Evolutionary conservation across 1,140 invertebrate genomes (phyloP).

Genomic region (Plectrocnemia conspersa): DNA sequence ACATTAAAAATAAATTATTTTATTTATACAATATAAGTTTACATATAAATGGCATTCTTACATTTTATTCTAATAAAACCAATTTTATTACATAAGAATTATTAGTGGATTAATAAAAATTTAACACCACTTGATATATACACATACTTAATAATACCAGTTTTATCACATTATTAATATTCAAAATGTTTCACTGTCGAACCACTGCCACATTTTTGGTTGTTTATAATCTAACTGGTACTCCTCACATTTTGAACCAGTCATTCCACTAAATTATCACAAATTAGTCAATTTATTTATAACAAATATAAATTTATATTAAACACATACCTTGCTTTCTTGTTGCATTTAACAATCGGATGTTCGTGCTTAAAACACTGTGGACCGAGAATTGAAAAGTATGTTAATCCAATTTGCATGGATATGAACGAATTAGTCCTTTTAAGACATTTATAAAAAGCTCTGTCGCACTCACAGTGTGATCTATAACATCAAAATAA

Average conservation of each 20-base stretch:
- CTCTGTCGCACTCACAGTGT: constrained; percentile 54
- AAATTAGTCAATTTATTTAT: constrained; percentile 31
- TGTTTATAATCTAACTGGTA: constrained; percentile 48
- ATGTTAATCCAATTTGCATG: constrained; percentile 51
- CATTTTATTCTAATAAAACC: no score
- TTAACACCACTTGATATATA: background rate
- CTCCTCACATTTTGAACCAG: constrained; percentile 49
- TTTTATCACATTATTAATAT: background rate
- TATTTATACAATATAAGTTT: constrained; percentile 1
- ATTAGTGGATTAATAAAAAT: no score
- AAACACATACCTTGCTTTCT: constrained; percentile 45
- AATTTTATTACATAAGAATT: no score
- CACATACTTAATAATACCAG: background rate
- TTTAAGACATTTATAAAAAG: constrained; percentile 54
- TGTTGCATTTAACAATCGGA: constrained; percentile 49
- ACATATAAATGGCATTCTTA: no score
- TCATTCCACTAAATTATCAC: constrained; percentile 46
- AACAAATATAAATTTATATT: constrained; percentile 16
- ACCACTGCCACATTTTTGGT: constrained; percentile 54
- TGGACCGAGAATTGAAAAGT: constrained; percentile 54
- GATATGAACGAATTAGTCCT: constrained; percentile 46
- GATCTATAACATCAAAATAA: constrained; percentile 46
- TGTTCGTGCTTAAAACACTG: constrained; percentile 53
- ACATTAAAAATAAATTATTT: background rate
- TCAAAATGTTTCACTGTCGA: constrained; percentile 54